Percentiles rank a stretch among this genome's conserved stretches.
Evolutionary conservation across 30 jellyfish, hydroid and myxozoan genomes (phyloP).

Genomic region (Aurelia coerulea): DNA sequence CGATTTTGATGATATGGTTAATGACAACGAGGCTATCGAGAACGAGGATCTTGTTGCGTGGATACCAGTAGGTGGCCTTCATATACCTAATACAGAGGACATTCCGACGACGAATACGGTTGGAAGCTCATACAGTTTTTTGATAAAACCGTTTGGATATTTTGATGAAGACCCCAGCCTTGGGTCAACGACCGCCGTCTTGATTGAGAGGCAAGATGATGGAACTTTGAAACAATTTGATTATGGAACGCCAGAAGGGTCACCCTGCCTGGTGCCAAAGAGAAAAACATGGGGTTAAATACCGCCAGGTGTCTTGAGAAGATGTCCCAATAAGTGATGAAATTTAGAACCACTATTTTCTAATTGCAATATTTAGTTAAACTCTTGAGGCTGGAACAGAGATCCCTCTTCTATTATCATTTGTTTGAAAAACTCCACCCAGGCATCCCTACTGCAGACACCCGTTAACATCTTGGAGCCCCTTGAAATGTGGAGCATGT

Average conservation of each 20-base stretch:
- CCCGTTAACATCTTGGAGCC: too few species aligned
- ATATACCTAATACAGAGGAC: constrained; percentile 70
- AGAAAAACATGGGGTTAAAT: constrained; percentile 14
- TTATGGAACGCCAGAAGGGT: constrained; percentile 65
- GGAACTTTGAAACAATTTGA: constrained; percentile 15
- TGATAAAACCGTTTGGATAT: constrained; percentile 66
- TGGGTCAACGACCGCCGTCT: constrained; percentile 46
- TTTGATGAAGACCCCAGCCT: constrained; percentile 73
- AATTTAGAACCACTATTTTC: too few species aligned
- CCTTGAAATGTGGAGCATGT: too few species aligned
- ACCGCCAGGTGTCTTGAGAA: too few species aligned
- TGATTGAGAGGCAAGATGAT: constrained; percentile 20
- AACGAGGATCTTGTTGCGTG: constrained; percentile 79
- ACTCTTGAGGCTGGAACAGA: too few species aligned
- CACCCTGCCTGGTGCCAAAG: constrained; percentile 60
- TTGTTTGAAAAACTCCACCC: too few species aligned
- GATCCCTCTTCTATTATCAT: too few species aligned
- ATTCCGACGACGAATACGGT: constrained; percentile 60
- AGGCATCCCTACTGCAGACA: too few species aligned
- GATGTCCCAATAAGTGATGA: too few species aligned
- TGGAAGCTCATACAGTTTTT: constrained; percentile 39
- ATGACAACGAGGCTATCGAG: constrained; percentile 66
- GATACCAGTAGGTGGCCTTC: constrained; percentile 78
- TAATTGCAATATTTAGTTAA: too few species aligned
- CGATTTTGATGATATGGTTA: constrained; percentile 43